Conservation (phyloP, 2,113 vertebrate species). For the Dipodomys ordii region DNA sequence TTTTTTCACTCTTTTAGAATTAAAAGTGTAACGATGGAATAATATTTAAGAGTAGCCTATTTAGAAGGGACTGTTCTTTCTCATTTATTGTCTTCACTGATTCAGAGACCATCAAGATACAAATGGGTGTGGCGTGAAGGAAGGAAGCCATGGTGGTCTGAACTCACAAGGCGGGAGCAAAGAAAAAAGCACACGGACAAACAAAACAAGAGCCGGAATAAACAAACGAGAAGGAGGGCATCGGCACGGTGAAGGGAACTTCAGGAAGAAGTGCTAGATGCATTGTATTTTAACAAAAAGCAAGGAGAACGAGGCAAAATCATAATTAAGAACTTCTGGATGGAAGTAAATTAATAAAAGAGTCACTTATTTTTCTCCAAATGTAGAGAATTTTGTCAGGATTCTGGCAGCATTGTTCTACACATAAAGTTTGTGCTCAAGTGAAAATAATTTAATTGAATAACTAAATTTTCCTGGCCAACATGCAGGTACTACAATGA, state of each 20-base stretch:
- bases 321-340: neutral
- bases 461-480: neutral
- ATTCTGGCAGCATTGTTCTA: neutral
- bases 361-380: neutral
- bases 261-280: neutral
- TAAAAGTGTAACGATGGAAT: neutral
- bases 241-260: neutral
- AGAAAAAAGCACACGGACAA: neutral
- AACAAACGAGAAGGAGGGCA: neutral
- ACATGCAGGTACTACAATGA: neutral
- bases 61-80: neutral
- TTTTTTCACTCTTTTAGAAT: constrained; percentile 20
- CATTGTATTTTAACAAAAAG: neutral
- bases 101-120: neutral
- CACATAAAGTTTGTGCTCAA: neutral
- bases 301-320: neutral
- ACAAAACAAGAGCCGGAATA: neutral
- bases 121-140: neutral
- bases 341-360: neutral
- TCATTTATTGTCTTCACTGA: neutral
- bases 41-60: neutral
- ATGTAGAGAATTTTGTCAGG: neutral
- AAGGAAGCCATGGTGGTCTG: neutral
- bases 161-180: neutral
- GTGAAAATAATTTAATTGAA: neutral